Conservation (phyloP, 2,888 invertebrate species). For the Glyphotaelius pellucidus region DNA sequence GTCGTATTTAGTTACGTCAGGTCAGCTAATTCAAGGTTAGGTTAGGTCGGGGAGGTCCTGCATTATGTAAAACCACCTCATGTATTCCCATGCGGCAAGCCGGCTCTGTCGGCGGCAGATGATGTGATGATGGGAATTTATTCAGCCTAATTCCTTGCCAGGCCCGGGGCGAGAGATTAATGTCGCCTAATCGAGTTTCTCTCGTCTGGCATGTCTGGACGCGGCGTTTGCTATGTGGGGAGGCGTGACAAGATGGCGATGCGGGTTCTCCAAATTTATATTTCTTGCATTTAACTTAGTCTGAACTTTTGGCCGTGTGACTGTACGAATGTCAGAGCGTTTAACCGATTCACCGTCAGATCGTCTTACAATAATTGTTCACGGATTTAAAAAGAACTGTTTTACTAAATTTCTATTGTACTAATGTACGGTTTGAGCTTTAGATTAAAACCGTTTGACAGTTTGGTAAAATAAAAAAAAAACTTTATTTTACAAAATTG, state of each 20-base stretch:
- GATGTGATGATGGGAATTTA: constrained; percentile 23
- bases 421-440: no score
- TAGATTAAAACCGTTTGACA: no score
- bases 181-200: constrained; percentile 22
- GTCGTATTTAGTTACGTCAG: neutral
- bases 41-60: neutral
- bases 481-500: no score
- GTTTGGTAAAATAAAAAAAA: no score
- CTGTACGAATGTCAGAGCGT: no score
- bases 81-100: neutral
- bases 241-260: neutral
- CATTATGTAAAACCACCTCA: neutral
- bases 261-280: neutral
- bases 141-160: constrained; percentile 7
- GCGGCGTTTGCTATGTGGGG: neutral
- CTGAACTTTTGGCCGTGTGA: neutral
- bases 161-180: constrained; percentile 22
- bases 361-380: no score
- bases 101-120: constrained; percentile 7
- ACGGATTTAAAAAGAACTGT: no score
- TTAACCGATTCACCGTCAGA: no score
- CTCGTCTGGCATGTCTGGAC: neutral
- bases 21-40: neutral
- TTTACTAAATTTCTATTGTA: no score
- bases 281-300: neutral